Evolutionary conservation across 2,113 vertebrate species (phyloP), one percentile per base, ranked within the genome.

Genomic region (Sphaerodactylus townsendi): DNA sequence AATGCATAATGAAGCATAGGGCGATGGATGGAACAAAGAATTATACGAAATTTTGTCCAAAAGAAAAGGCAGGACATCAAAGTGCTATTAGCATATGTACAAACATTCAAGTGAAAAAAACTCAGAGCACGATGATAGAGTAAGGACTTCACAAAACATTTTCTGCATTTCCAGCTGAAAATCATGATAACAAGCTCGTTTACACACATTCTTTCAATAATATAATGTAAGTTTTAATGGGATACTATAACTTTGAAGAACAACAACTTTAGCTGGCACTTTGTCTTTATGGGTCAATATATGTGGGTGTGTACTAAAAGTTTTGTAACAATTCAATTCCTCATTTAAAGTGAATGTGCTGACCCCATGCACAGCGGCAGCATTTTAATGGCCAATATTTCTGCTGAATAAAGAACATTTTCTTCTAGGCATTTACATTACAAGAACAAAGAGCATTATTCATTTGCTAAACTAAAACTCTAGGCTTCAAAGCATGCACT

Each of bases 381-480:
- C 30, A 83, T 88, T 90, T 87, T 53, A 90, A 79, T n/a, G 21
- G 41, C 23, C 69, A 1, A 0, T 75, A 72, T 83, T 86, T 56
- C 21, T 80, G 11, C 33, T 62, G 23, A n/a, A 79, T 66, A 33
- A 65, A 79, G 39, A 46, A 46, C 39, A 46, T 79, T 66, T 46
- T 17, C 59, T 79, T 46, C 77, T 33, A 46, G 59, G 5, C 30
- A 65, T 35, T 76, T 76, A 23, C 46, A 76, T 65, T 39, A 13
- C 14, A 79, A 65, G 59, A 79, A 79, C 56, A 62, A 79, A 30
- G 14, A 46, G 6, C 9, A 66, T 44, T 79, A 46, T n/a, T 64
- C 59, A 78, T 66, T 65, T 79, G 39, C 15, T 66, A 50, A 81
- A 85, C 71, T 48, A 72, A 44, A 83, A 1, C 33, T 21, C 33